Percentiles rank a stretch among this genome's conserved stretches.
Evolutionary conservation across 2,113 vertebrate species (phyloP).

Genomic region (Sterrhoptilus dennistouni): DNA sequence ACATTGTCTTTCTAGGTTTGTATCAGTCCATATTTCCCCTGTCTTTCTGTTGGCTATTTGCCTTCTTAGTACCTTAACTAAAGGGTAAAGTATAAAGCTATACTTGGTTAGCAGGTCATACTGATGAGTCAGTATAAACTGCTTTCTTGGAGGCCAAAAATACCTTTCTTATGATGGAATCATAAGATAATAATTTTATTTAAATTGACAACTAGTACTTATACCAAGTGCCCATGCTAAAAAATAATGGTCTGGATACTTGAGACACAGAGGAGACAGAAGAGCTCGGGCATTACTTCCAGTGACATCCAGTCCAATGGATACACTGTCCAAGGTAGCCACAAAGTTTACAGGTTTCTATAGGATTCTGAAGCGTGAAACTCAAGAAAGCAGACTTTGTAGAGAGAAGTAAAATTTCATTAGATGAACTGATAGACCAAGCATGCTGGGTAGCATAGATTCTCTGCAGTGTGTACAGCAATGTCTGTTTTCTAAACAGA

Average conservation of each 20-base stretch:
- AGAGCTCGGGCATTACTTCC: neutral
- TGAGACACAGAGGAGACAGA: neutral
- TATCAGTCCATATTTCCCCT: neutral
- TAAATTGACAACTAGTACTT: neutral
- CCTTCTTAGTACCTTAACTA: neutral
- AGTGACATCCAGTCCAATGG: neutral
- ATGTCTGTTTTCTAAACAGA: neutral
- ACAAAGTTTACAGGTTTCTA: neutral
- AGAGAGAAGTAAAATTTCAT: neutral
- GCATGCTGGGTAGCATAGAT: neutral
- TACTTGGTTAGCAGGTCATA: neutral
- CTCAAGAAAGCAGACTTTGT: neutral
- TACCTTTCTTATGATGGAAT: neutral
- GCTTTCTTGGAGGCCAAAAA: neutral
- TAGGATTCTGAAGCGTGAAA: neutral
- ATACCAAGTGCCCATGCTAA: neutral
- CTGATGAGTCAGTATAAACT: neutral
- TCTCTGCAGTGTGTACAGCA: neutral
- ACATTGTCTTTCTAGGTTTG: slow-evolving; percentile 16
- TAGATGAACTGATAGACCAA: neutral
- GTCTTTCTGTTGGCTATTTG: neutral
- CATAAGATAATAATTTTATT: neutral
- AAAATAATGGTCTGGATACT: neutral
- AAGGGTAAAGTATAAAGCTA: neutral
- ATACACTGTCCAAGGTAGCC: neutral